Evolutionary conservation across 2,888 invertebrate genomes (phyloP), one percentile per base, ranked within the genome.

Genomic region (Agrilus mali): DNA sequence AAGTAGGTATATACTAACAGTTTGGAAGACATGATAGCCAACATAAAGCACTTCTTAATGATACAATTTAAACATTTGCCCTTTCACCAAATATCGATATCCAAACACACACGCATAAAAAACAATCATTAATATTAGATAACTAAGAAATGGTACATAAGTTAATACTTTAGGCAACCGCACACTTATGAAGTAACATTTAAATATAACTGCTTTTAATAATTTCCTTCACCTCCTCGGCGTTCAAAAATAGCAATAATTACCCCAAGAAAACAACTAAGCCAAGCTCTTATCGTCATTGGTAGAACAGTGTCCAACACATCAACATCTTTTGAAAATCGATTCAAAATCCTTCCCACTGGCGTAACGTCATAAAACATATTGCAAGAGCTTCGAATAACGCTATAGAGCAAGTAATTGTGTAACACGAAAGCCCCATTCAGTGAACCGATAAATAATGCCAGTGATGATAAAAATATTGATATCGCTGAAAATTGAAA

Each of bases 321-420:
- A 64, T 83, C 82, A 53, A 82, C 68, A 65, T 83, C 82, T 73
- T 82, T 82, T 64, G 78, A 76, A 73, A 82, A 82, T 54, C 85
- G 74, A 72, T 84, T 85, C 67, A 86, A 74, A 63, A 85, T 75
- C 63, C 86, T 74, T 64, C 86, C 86, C 51, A 80, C 71, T 49
- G 86, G 86, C 57, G 85, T 86, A 55, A 83, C 80, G 69, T 86
- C 85, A 73, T 80, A 86, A 74, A 84, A 86, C 61, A 77, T 75
- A 60, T 74, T 72, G 66, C 74, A 68, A 45, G 83, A 81, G 55
- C 78, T 77, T 61, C 75, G 73, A 58, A 86, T 67, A 60, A 82
- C 74, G 60, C 78, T 75, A 53, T 60, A 63, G 55, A 86, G 72
- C 65, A 83, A 70, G 53, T 69, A 68, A 56, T 70, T 66, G 71